phyloP scores from a whole-genome alignment of 2,888 invertebrate genomes.

The Odontocolon sp. region DNA sequence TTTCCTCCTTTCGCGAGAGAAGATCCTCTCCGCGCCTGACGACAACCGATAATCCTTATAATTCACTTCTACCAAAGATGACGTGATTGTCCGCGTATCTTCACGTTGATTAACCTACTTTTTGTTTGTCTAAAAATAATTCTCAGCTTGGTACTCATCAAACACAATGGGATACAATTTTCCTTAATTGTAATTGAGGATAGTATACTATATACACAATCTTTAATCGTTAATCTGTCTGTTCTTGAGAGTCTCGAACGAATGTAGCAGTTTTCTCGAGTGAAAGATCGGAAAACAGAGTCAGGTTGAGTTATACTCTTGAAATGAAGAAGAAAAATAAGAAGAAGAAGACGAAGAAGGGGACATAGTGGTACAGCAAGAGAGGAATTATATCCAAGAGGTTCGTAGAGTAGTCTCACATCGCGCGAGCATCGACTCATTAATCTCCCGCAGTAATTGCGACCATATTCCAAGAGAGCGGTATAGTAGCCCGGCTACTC shows the following conservation, averaged over 20 bases:
- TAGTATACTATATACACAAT: too few species aligned
- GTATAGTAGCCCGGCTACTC: slow-evolving; percentile 68
- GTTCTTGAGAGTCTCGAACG: neutral
- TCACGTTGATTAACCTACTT: too few species aligned
- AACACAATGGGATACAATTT: too few species aligned
- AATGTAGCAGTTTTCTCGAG: slow-evolving; percentile 41
- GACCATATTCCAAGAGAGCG: slow-evolving; percentile 75
- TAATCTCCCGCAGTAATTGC: slow-evolving; percentile 78
- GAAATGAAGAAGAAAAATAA: neutral
- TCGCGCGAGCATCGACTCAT: slow-evolving; percentile 77
- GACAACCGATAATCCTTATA: slow-evolving; percentile 57
- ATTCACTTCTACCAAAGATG: slow-evolving; percentile 35
- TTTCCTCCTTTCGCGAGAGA: slow-evolving; percentile 53
- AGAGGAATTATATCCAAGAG: slow-evolving; percentile 39
- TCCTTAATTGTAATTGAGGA: too few species aligned
- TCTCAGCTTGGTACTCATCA: too few species aligned
- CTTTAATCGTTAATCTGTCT: too few species aligned
- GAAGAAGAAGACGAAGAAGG: slow-evolving; percentile 11
- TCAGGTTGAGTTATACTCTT: too few species aligned
- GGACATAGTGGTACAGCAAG: neutral
- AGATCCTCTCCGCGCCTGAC: slow-evolving; percentile 1
- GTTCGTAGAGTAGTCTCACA: slow-evolving; percentile 72
- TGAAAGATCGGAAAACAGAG: slow-evolving; percentile 11
- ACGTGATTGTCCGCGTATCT: neutral
- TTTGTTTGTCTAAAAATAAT: too few species aligned